Evolutionary conservation across 2,797 vertebrate genomes (phyloP).

Genomic region (Sarcoramphus papa): DNA sequence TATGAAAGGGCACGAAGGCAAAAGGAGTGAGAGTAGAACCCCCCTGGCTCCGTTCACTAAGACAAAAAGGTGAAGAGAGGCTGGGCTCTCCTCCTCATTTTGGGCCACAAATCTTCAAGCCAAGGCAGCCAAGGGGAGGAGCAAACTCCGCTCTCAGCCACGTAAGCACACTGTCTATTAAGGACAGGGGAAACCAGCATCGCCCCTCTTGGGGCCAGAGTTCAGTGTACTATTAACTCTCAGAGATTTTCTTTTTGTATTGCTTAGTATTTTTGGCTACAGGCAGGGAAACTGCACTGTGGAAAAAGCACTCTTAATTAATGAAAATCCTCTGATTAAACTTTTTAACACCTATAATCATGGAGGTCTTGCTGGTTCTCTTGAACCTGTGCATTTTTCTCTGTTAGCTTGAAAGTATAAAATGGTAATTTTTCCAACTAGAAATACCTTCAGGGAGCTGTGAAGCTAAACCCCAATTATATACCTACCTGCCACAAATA

Average conservation of each 20-base stretch:
- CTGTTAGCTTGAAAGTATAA: background rate
- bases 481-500: slow-evolving; percentile 26
- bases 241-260: background rate
- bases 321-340: background rate
- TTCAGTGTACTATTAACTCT: background rate
- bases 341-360: background rate
- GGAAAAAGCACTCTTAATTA: background rate
- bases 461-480: slow-evolving; percentile 34
- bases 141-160: background rate
- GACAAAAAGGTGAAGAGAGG: background rate
- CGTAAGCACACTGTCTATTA: background rate
- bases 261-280: background rate
- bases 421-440: slow-evolving; percentile 26
- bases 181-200: background rate
- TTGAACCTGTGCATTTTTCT: background rate
- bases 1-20: background rate
- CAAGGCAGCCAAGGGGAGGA: background rate
- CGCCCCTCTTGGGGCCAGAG: rapidly evolving
- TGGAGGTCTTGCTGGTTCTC: background rate
- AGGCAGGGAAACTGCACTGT: background rate
- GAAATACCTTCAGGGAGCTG: slow-evolving; percentile 25
- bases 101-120: background rate
- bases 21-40: background rate
- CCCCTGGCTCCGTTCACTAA: background rate
- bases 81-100: background rate